These are phyloP conservation scores for Lophochroa leadbeateri DNA, from an alignment of 2,113 vertebrate genomes.

Conservation along the genomic window DNA sequence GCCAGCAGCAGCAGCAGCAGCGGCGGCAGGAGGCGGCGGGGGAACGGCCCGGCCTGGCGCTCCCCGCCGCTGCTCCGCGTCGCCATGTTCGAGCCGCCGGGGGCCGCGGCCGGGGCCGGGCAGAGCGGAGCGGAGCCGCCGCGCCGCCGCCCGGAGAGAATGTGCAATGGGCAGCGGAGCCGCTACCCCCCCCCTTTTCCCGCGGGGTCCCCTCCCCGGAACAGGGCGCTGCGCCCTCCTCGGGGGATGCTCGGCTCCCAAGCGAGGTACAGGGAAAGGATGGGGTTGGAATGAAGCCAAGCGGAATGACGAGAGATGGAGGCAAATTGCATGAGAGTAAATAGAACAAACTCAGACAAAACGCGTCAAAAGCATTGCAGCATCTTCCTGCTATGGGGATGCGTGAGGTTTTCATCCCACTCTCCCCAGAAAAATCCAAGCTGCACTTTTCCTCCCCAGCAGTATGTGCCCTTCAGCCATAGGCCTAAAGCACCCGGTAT, in stretches of 20 bases:
- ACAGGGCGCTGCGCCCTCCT: background rate
- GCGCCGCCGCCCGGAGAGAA: constrained; percentile 78
- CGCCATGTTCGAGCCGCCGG: constrained; percentile 71
- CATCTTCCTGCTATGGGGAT: background rate
- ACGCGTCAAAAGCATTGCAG: background rate
- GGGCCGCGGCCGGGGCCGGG: background rate
- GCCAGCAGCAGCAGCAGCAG: no score
- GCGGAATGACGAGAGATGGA: background rate
- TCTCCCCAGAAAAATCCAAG: background rate
- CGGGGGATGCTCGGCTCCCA: background rate
- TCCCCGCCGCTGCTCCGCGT: constrained; percentile 63
- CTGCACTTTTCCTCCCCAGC: fast-evolving
- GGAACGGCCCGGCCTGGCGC: constrained; percentile 25
- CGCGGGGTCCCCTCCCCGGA: background rate
- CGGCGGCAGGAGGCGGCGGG: background rate
- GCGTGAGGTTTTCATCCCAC: fast-evolving
- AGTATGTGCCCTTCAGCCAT: fast-evolving
- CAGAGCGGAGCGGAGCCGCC: background rate
- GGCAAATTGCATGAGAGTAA: background rate
- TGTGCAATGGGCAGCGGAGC: constrained; percentile 57
- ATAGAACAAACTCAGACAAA: no score
- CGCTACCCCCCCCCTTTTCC: background rate
- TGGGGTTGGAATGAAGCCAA: background rate
- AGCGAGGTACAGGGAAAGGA: background rate
- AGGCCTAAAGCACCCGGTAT: fast-evolving